A percentile compares a stretch with the other conserved stretches of the same genome.
Conservation (phyloP, 1,140 invertebrate species). For the Aethina tumida region DNA sequence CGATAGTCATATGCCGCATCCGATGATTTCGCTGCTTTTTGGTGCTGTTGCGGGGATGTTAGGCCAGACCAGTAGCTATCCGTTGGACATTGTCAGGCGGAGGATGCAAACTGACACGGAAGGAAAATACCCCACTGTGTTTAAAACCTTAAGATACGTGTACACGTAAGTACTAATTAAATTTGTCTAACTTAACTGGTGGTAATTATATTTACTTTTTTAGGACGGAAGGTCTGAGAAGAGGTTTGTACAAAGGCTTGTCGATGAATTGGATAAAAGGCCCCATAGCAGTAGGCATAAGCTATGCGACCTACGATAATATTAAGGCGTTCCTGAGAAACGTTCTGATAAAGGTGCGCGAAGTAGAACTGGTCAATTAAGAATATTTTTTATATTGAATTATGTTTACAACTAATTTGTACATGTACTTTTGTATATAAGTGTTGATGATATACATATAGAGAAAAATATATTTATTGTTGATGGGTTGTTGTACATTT, state of each 20-base stretch:
- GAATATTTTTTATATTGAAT: too few relatives aligned
- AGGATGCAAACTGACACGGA: slow-evolving; percentile 70
- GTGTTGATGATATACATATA: too few relatives aligned
- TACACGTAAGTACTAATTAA: slow-evolving; percentile 42
- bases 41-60: slow-evolving; percentile 88
- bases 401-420: too few relatives aligned
- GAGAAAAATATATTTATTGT: too few relatives aligned
- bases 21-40: slow-evolving; percentile 60
- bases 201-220: slow-evolving; percentile 22
- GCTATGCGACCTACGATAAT: slow-evolving; percentile 91
- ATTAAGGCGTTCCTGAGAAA: slow-evolving; percentile 51
- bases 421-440: too few relatives aligned
- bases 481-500: too few relatives aligned
- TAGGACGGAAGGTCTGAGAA: slow-evolving; percentile 76
- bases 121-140: slow-evolving; percentile 49
- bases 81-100: slow-evolving; percentile 83
- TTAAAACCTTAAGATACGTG: slow-evolving; percentile 50
- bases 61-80: slow-evolving; percentile 94
- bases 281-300: slow-evolving; percentile 95
- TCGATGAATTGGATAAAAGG: slow-evolving; percentile 99
- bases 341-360: slow-evolving; percentile 18
- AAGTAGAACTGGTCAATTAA: too few relatives aligned
- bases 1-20: slow-evolving; percentile 37
- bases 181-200: neutral
- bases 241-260: slow-evolving; percentile 94